Base-by-base conservation (phyloP, 2,113 vertebrate species). In the Gopherus flavomarginatus region DNA sequence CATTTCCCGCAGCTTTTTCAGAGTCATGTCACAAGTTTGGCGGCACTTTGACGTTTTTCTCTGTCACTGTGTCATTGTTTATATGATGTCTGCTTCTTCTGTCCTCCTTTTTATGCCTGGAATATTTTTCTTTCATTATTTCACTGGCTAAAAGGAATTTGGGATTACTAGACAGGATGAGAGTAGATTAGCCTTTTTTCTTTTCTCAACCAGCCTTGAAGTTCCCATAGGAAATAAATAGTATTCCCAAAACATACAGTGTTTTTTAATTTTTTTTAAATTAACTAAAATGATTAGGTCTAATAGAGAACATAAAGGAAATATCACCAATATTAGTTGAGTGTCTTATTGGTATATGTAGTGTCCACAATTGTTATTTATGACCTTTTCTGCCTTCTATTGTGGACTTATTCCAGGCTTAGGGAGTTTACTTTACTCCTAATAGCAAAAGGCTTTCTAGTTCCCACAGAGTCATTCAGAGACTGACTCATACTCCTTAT, bases 391-490 rank as follows among this genome's bases (percentile, higher is more conserved):
- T 98, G 97, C 97, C 98, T 98, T 98, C 98, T 98, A 98, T 98
- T 98, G 97, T 98, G 98, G 98, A 98, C 96, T 97, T 97, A 97
- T 93, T 99, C 98, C 98, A 98, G 98, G 98, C 98, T 97, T 98
- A 98, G 98, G 98, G 98, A 98, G 98, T 99, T 99, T 98, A 98
- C 98, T 98, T 99, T 98, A 98, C 98, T 99, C 97, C 97, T 97
- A 97, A 98, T 96, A 98, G 98, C 98, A 99, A 98, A 98, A 98
- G 97, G 97, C 98, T 98, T 97, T 97, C 98, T 96, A 92, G 98
- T 99, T 99, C 99, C 98, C 99, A 99, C 99, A 99, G 98, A 98
- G 98, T 97, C 97, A 98, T 99, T 99, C 98, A 98, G 97, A 98
- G 98, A 97, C 98, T 99, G 98, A 99, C 98, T 99, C 99, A 99